phyloP scores from a whole-genome alignment of 1,140 invertebrate genomes.

The Lucilia sericata region DNA sequence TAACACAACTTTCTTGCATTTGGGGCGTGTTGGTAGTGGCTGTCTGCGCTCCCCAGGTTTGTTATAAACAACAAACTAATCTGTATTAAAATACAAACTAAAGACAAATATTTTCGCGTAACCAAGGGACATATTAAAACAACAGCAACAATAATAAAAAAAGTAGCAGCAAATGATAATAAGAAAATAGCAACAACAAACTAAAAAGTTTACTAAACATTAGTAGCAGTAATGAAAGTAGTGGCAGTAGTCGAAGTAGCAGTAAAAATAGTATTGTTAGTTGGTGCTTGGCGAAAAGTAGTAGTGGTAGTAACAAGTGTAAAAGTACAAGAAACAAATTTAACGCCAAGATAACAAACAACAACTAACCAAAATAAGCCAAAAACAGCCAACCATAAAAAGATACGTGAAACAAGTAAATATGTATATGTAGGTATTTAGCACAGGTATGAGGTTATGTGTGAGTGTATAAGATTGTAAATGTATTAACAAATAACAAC shows the following conservation, averaged over 20 bases:
- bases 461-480: background rate
- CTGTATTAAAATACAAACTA: constrained; percentile 39
- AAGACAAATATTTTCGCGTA: constrained; percentile 34
- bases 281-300: background rate
- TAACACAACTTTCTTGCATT: background rate
- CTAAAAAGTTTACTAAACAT: background rate
- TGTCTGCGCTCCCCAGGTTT: background rate
- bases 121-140: constrained; percentile 40
- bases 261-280: background rate
- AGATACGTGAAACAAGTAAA: background rate
- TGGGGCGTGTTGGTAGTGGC: background rate
- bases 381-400: constrained; percentile 18
- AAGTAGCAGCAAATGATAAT: background rate
- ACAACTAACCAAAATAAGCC: constrained; percentile 20
- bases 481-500: background rate
- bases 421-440: too few species aligned
- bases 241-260: background rate
- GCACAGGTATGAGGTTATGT: background rate
- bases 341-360: constrained; percentile 39
- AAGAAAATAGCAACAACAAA: background rate
- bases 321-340: constrained; percentile 34
- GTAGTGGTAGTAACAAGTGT: background rate
- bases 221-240: constrained; percentile 4
- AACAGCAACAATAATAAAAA: background rate
- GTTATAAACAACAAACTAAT: constrained; percentile 33